Evolutionary conservation across 2,888 invertebrate genomes (phyloP).

Genomic region (Physocephala rufipes): DNA sequence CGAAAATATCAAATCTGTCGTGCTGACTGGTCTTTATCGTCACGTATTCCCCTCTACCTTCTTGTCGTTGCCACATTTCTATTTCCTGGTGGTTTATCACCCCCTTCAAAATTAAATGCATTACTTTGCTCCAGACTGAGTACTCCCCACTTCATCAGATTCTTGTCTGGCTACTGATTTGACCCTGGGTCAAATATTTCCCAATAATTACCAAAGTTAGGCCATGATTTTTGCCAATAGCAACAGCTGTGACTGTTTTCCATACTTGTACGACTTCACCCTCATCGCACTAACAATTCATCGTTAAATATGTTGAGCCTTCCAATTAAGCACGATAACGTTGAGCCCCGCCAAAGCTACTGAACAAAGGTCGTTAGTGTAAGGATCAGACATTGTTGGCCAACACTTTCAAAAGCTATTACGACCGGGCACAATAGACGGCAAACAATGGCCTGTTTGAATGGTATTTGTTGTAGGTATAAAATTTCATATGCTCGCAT

Average conservation of each 20-base stretch:
- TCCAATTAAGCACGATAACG: conserved; percentile 16
- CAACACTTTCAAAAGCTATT: conserved; percentile 22
- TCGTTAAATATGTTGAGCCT: background rate
- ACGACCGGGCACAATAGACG: background rate
- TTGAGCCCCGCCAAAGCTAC: background rate
- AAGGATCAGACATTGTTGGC: conserved; percentile 24
- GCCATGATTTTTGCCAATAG: background rate
- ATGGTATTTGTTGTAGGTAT: background rate
- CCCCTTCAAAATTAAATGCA: no score
- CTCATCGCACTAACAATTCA: conserved; percentile 21
- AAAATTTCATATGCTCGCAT: background rate
- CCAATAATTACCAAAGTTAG: conserved; percentile 9
- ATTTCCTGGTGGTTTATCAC: no score
- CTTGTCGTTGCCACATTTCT: no score
- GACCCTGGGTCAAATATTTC: conserved; percentile 24
- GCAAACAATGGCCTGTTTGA: background rate
- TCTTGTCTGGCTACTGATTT: background rate
- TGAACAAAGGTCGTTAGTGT: conserved; percentile 23
- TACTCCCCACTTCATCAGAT: background rate
- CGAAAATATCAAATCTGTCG: no score
- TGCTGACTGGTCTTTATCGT: no score
- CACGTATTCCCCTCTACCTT: no score
- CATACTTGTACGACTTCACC: no score
- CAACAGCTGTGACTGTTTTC: no score
- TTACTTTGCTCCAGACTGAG: background rate